These are phyloP conservation scores for Pachypanchax playfairii DNA, from an alignment of 2,113 vertebrate genomes.

Conservation along the genomic window DNA sequence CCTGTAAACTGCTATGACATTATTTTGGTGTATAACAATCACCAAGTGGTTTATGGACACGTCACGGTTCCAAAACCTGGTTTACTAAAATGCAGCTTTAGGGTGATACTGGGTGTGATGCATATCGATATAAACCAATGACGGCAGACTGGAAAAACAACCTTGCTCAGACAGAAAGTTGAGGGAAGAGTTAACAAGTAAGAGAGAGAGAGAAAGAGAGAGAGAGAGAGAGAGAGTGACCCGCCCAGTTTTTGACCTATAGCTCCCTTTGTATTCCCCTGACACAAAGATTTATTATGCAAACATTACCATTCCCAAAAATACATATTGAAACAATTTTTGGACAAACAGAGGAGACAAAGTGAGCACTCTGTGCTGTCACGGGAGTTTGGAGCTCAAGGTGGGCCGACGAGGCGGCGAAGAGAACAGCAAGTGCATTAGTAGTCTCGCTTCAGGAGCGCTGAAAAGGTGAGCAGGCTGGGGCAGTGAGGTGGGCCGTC, in stretches of 20 bases:
- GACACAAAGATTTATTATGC: constrained; percentile 80
- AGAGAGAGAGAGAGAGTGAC: constrained; percentile 42
- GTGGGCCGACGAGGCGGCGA: constrained; percentile 32
- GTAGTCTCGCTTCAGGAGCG: constrained; percentile 75
- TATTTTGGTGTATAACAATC: no score
- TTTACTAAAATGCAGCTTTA: not conserved
- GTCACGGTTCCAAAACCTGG: not conserved
- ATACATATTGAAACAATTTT: constrained; percentile 83
- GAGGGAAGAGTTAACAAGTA: constrained; percentile 41
- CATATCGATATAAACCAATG: constrained; percentile 49
- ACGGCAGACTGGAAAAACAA: constrained; percentile 61
- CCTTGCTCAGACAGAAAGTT: constrained; percentile 38
- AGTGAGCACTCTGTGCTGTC: constrained; percentile 69
- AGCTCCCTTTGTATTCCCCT: constrained; percentile 72
- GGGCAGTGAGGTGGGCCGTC: constrained; percentile 50
- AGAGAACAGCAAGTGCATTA: constrained; percentile 57
- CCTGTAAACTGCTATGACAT: no score
- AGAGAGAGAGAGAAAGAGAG: constrained; percentile 42
- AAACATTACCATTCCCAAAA: constrained; percentile 80
- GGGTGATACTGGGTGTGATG: constrained; percentile 49
- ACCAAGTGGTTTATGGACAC: constrained; percentile 2
- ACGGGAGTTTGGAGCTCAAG: constrained; percentile 63
- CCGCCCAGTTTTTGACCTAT: constrained; percentile 72
- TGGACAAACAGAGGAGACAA: constrained; percentile 78
- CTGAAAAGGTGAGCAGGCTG: constrained; percentile 70